Evolutionary conservation across 1,140 invertebrate species (phyloP).

Genomic region (Drosophila bipectinata): DNA sequence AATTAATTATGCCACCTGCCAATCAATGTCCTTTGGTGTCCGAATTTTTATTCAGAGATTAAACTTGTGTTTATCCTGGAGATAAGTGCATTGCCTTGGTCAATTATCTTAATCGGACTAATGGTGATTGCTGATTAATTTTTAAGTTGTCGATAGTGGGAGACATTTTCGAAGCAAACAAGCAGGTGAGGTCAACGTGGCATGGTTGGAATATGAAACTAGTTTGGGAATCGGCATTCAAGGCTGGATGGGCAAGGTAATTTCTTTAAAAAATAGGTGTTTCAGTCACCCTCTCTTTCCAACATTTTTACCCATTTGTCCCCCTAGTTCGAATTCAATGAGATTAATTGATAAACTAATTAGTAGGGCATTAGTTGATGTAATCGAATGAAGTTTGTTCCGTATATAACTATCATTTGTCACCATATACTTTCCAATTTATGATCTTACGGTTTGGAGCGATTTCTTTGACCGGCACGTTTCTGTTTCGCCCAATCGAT

Average conservation of each 20-base stretch:
- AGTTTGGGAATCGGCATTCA: neutral
- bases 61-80: neutral
- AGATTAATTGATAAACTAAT: neutral
- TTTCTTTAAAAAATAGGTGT: neutral
- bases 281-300: neutral
- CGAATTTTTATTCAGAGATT: neutral
- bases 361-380: neutral
- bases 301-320: no score
- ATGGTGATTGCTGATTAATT: constrained; percentile 28
- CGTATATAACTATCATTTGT: neutral
- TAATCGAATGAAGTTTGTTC: neutral
- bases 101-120: constrained; percentile 28
- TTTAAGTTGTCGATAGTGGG: constrained; percentile 3
- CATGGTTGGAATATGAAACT: constrained; percentile 4
- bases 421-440: constrained; percentile 1
- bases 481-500: constrained; percentile 1
- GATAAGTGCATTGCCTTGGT: constrained; percentile 5
- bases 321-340: no score
- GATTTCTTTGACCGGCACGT: neutral
- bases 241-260: neutral
- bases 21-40: neutral
- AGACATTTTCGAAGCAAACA: neutral
- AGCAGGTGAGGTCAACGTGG: neutral
- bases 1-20: constrained; percentile 32
- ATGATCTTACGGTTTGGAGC: neutral